A percentile compares a stretch with the other conserved stretches of the same genome.
These are phyloP conservation scores for Cricetomys ansorgei DNA, from an alignment of 2,113 vertebrate species.

Conservation along the genomic window DNA sequence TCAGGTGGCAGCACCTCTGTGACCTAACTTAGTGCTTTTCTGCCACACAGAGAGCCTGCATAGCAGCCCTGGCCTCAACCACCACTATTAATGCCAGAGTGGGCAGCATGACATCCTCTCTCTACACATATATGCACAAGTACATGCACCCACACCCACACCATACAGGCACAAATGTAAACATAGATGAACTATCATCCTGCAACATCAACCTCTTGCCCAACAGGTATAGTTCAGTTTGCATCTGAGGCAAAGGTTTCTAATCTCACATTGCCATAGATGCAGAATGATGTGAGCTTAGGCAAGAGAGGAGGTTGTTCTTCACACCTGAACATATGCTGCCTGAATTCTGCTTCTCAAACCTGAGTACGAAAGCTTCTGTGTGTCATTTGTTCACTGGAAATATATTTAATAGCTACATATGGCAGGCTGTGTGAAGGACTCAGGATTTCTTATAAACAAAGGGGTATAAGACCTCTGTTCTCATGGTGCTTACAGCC, in stretches of 20 bases:
- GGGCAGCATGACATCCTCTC: background rate
- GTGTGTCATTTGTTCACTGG: background rate
- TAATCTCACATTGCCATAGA: background rate
- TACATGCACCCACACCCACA: background rate
- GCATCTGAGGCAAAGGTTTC: background rate
- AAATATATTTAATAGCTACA: background rate
- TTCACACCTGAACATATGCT: background rate
- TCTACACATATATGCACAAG: background rate
- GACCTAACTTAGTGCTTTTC: background rate
- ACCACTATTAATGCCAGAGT: background rate
- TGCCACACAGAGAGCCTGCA: background rate
- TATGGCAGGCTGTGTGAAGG: background rate
- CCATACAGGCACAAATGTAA: background rate
- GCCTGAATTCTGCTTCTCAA: background rate
- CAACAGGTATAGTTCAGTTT: background rate
- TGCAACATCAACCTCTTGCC: background rate
- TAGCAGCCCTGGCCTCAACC: background rate
- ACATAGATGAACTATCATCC: accelerated
- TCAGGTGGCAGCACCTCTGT: background rate
- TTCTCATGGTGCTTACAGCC: background rate
- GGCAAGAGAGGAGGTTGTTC: background rate
- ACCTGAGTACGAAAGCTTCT: background rate
- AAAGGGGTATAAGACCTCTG: background rate
- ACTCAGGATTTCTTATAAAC: background rate
- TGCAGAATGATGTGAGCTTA: background rate